A percentile compares a stretch with the other conserved stretches of the same genome.
Evolutionary conservation across 2,888 invertebrate genomes (phyloP).

Genomic region (Branchipolynoe longqiensis): DNA sequence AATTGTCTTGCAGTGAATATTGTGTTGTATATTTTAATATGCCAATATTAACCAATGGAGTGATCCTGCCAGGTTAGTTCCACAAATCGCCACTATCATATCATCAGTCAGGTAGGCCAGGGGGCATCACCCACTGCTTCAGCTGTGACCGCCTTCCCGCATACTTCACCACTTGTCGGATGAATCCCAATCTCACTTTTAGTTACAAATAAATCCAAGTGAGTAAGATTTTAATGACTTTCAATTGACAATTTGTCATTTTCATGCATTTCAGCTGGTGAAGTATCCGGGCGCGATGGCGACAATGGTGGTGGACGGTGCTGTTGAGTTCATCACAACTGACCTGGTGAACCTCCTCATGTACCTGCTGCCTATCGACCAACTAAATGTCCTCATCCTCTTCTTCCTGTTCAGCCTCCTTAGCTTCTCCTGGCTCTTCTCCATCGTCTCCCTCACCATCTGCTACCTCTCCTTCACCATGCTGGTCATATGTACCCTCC

Average conservation of each 20-base stretch:
- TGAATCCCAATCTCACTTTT: too few species aligned
- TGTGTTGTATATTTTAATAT: too few species aligned
- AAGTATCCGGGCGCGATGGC: conserved; percentile 56
- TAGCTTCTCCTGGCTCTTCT: conserved; percentile 43
- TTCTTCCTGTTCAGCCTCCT: conserved; percentile 56
- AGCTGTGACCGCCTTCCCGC: too few species aligned
- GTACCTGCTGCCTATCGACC: conserved; percentile 56
- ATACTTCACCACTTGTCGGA: too few species aligned
- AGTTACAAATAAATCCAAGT: too few species aligned
- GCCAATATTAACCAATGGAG: too few species aligned
- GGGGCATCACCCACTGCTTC: too few species aligned
- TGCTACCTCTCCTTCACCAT: conserved; percentile 50
- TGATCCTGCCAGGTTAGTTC: too few species aligned
- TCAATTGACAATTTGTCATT: neutral
- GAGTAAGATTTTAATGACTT: too few species aligned
- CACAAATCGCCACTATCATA: too few species aligned
- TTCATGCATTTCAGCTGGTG: conserved; percentile 13
- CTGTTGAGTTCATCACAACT: conserved; percentile 53
- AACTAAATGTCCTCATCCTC: conserved; percentile 47
- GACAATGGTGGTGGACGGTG: conserved; percentile 29
- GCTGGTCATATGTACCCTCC: conserved; percentile 54
- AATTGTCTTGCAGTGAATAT: too few species aligned
- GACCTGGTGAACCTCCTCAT: conserved; percentile 51
- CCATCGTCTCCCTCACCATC: conserved; percentile 23
- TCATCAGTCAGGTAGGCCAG: too few species aligned